Base-by-base conservation (phyloP, 2,113 vertebrate species). In the Periophthalmus modestus region DNA sequence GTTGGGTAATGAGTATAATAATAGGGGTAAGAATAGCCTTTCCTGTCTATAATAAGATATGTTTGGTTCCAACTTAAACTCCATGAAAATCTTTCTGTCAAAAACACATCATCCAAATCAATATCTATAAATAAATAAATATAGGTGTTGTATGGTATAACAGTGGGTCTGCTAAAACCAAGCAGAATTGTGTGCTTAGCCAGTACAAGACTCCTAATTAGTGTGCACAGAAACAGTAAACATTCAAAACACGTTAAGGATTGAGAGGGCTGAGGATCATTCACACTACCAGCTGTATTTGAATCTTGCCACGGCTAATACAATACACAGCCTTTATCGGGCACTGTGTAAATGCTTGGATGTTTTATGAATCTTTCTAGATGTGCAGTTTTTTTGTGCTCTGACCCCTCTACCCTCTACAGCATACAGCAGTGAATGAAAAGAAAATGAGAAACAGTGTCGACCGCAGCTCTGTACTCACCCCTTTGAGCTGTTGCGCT, bases 401-500 rank as follows among this genome's bases (percentile, higher is more conserved):
- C 63, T 67, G 72, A 78, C 54, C 82, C 70, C 33, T 78, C 43
- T 15, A 33, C 74, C 69, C 4, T 0, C 68, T 75, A 50, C 63
- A 73, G 77, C 16, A 28, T 23, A 73, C 48, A 74, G 69, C 28
- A 34, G 15, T 28, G 59, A 34, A 62, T 62, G 59, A 62, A 62
- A 34, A 62, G 59, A 62, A 62, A 62, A 62, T 34, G 59, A 62
- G 28, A 62, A 62, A 34, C 28, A 3, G 59, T 34, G 59, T 34
- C 59, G 34, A 28, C 28, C 23, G 18, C 61, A 84, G 77, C 19
- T 16, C 65, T 69, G 80, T 63, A 86, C 95, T 97, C 93, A 98
- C 97, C 95, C 93, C 94, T 86, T 95, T 96, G 81, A 99, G 94
- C 90, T 98, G 96, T 88, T 98, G 96, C 81, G 94, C 95, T 48